Evolutionary conservation across 2,888 invertebrate species (phyloP).

Genomic region (Reticulitermes lucifugus): DNA sequence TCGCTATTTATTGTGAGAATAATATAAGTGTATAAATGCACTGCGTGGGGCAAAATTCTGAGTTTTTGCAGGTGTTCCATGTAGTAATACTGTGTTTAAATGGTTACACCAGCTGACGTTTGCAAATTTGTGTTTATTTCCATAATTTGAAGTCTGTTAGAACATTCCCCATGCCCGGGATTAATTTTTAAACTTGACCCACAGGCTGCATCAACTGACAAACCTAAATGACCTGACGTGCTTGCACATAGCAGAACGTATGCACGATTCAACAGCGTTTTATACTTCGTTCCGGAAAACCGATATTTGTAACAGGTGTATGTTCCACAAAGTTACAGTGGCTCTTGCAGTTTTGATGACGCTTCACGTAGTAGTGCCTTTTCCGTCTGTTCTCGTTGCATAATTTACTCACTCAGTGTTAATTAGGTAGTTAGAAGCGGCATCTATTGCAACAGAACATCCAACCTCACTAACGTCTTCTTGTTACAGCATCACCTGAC

Average conservation of each 20-base stretch:
- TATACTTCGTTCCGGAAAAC: conserved; percentile 5
- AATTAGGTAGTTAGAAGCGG: conserved; percentile 12
- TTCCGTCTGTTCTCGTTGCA: background rate
- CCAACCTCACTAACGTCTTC: background rate
- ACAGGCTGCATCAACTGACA: too few species aligned
- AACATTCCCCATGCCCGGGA: too few species aligned
- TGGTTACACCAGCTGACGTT: too few species aligned
- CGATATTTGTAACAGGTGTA: conserved; percentile 22
- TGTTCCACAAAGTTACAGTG: background rate
- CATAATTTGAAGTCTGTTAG: too few species aligned
- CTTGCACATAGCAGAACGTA: background rate
- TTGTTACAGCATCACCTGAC: background rate
- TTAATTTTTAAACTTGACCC: too few species aligned
- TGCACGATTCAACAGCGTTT: background rate
- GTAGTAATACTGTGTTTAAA: too few species aligned
- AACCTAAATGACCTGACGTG: too few species aligned
- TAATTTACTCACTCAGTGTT: conserved; percentile 23
- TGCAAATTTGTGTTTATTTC: too few species aligned
- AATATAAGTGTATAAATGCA: too few species aligned
- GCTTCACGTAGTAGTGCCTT: background rate
- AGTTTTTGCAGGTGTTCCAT: too few species aligned
- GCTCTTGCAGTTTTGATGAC: conserved; percentile 27
- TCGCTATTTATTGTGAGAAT: too few species aligned
- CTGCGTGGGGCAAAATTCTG: too few species aligned
- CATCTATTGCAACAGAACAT: conserved; percentile 3